Evolutionary conservation across 37 sponge, comb jelly and placozoan genomes (phyloP).

Genomic region (Hexactinellida sp.): DNA sequence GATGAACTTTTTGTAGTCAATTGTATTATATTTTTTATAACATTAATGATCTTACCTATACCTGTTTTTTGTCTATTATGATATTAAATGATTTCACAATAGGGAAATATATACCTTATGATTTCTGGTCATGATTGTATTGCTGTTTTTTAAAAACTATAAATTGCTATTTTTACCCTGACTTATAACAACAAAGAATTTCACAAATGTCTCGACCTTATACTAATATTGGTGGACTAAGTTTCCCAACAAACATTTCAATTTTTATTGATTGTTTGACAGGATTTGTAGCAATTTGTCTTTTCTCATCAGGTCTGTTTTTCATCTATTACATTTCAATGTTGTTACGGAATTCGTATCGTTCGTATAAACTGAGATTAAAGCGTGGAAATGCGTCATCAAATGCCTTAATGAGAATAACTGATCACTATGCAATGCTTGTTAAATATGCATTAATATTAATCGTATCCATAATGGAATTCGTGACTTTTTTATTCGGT

Average conservation of each 20-base stretch:
- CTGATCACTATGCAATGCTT: not conserved
- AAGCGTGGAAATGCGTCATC: not conserved
- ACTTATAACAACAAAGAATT: no score
- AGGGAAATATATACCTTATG: no score
- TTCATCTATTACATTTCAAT: not conserved
- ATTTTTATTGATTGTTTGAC: not conserved
- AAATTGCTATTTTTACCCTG: no score
- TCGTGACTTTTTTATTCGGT: not conserved
- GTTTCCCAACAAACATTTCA: not conserved
- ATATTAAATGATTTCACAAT: no score
- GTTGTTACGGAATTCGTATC: not conserved
- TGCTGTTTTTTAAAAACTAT: no score
- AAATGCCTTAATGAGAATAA: not conserved
- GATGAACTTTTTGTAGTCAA: no score
- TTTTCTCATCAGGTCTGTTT: not conserved
- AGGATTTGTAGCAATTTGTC: not conserved
- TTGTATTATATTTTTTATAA: no score
- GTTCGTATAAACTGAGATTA: not conserved
- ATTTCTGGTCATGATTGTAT: no score
- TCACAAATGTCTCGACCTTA: not conserved
- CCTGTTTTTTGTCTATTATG: no score
- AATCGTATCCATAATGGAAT: not conserved
- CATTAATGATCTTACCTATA: no score
- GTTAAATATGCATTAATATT: not conserved
- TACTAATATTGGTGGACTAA: constrained; percentile 1